phyloP scores from a whole-genome alignment of 2,888 invertebrate genomes.

The Cordylochernes scorpioides region DNA sequence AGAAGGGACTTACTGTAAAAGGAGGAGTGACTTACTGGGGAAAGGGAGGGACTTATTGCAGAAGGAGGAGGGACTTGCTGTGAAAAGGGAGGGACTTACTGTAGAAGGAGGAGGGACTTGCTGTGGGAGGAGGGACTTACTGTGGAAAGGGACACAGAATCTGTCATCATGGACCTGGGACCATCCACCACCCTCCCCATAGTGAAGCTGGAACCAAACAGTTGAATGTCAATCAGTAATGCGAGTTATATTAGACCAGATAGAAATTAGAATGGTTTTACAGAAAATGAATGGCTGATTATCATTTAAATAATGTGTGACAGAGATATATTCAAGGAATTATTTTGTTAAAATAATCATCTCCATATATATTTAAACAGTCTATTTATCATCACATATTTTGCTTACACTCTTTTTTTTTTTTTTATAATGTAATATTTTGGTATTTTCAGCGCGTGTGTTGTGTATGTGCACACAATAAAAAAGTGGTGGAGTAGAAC shows the following conservation, averaged over 20 bases:
- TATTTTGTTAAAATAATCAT: neutral
- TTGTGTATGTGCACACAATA: too few relatives aligned
- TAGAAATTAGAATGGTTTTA: neutral
- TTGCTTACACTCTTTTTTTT: too few relatives aligned
- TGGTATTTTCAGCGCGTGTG: too few relatives aligned
- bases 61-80: too few relatives aligned
- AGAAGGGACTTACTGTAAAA: too few relatives aligned
- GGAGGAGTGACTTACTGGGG: constrained; percentile 2
- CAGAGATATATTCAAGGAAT: neutral
- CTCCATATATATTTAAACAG: neutral
- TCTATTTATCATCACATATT: neutral
- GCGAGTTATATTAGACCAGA: constrained; percentile 6
- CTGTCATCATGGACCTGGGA: constrained; percentile 18
- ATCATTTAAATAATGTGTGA: neutral
- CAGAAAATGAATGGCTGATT: neutral
- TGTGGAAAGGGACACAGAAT: constrained; percentile 25
- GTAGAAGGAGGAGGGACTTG: neutral
- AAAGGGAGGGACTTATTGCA: neutral
- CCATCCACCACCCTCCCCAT: constrained; percentile 17
- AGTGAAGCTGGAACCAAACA: constrained; percentile 10
- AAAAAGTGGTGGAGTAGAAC: too few relatives aligned
- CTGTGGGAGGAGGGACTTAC: constrained; percentile 15
- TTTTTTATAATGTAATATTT: too few relatives aligned
- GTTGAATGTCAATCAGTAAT: constrained; percentile 1
- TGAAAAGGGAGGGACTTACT: constrained; percentile 2